Conservation (phyloP, 1,140 invertebrate genomes). For the Trichoplusia ni region DNA sequence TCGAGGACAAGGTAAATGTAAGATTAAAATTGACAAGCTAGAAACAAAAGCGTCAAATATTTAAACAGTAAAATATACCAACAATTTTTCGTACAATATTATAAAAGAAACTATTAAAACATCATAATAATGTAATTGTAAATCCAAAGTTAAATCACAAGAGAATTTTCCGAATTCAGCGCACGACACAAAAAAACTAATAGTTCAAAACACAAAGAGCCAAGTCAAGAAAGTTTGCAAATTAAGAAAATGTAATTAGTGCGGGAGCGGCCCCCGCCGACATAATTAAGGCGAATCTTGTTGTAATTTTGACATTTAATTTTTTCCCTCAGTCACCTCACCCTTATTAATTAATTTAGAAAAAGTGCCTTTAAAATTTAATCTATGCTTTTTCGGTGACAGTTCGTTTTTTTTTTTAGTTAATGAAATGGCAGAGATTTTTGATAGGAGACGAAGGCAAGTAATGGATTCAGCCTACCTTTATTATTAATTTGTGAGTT, state of each 20-base stretch:
- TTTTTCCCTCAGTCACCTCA: slow-evolving; percentile 69
- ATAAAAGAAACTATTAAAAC: too few species aligned
- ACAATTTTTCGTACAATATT: too few species aligned
- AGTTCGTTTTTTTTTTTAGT: slow-evolving; percentile 57
- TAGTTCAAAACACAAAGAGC: slow-evolving; percentile 33
- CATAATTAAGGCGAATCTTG: slow-evolving; percentile 77
- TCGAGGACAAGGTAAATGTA: too few species aligned
- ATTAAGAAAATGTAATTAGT: slow-evolving; percentile 80
- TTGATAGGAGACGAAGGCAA: slow-evolving; percentile 50
- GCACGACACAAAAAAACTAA: slow-evolving; percentile 42
- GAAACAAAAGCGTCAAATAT: too few species aligned
- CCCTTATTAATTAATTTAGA: slow-evolving; percentile 76
- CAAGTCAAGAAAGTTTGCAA: slow-evolving; percentile 72
- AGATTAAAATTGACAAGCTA: too few species aligned
- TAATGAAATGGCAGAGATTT: slow-evolving; percentile 70
- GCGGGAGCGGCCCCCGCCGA: slow-evolving; percentile 49
- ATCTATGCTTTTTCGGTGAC: slow-evolving; percentile 68
- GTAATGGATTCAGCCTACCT: slow-evolving; percentile 29
- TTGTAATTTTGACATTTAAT: slow-evolving; percentile 80
- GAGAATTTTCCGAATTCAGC: background rate
- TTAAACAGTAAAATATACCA: too few species aligned
- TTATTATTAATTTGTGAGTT: slow-evolving; percentile 48
- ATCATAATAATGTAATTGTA: too few species aligned
- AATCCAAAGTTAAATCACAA: background rate
- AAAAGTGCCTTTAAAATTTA: slow-evolving; percentile 74